Conservation (phyloP, 2,113 vertebrate genomes). For the Solea solea region DNA sequence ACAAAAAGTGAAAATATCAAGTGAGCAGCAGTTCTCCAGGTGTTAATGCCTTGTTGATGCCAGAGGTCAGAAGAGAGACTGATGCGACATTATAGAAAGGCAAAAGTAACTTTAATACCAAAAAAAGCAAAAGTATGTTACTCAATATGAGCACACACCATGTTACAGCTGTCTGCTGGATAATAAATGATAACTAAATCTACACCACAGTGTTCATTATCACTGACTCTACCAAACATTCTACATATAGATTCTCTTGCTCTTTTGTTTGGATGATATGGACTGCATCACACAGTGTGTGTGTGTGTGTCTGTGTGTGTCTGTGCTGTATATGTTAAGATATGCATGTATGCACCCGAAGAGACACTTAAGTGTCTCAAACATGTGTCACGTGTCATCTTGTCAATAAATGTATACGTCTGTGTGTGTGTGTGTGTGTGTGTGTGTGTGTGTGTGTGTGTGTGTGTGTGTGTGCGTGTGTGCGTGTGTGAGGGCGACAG, state of each 20-base stretch:
- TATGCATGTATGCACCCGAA: conserved; percentile 29
- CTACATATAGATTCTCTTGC: background rate
- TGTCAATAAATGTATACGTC: conserved; percentile 54
- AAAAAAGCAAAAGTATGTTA: too few relatives aligned
- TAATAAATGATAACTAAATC: background rate
- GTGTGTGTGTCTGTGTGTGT: background rate
- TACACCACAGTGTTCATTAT: background rate
- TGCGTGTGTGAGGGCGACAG: conserved; percentile 39
- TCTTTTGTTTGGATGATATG: background rate
- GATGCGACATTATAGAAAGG: too few relatives aligned
- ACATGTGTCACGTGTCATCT: conserved; percentile 13
- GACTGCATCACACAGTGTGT: background rate
- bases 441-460: conserved; percentile 25
- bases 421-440: conserved; percentile 6
- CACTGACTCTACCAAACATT: conserved; percentile 11
- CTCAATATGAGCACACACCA: too few relatives aligned
- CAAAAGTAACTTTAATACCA: too few relatives aligned
- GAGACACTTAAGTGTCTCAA: conserved; percentile 5
- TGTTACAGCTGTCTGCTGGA: background rate
- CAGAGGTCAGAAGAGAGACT: too few relatives aligned
- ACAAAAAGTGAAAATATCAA: too few relatives aligned
- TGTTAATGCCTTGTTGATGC: too few relatives aligned
- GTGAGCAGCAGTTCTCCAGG: too few relatives aligned
- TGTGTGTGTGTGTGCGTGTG: conserved; percentile 42
- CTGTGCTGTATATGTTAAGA: conserved; percentile 17